These are phyloP conservation scores for Zelleria hepariella DNA, from an alignment of 2,888 invertebrate genomes.

Conservation along the genomic window DNA sequence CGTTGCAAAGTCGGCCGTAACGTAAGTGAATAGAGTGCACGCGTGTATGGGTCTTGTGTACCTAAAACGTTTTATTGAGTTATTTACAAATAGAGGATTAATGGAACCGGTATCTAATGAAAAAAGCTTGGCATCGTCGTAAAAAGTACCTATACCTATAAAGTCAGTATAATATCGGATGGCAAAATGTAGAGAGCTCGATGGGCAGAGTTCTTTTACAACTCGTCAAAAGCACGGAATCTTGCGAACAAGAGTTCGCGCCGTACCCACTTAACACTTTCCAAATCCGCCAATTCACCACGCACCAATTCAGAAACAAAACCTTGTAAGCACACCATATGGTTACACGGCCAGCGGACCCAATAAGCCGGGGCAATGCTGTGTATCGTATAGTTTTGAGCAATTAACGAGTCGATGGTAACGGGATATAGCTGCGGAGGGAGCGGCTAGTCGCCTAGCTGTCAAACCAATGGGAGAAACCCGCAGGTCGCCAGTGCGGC, in stretches of 20 bases:
- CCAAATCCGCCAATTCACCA: neutral
- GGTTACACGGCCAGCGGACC: neutral
- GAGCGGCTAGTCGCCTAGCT: neutral
- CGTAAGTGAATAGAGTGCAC: too few relatives aligned
- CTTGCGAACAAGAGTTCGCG: neutral
- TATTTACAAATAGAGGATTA: too few relatives aligned
- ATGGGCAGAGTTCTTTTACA: too few relatives aligned
- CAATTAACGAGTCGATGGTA: neutral
- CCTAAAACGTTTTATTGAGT: too few relatives aligned
- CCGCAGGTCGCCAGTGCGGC: neutral
- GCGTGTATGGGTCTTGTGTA: too few relatives aligned
- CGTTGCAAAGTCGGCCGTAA: too few relatives aligned
- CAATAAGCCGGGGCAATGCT: neutral
- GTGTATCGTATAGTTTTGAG: conserved; percentile 30
- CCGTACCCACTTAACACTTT: neutral
- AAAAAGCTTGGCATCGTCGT: too few relatives aligned
- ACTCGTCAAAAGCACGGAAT: too few relatives aligned
- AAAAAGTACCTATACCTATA: too few relatives aligned
- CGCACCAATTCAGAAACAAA: neutral
- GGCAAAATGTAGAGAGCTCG: too few relatives aligned
- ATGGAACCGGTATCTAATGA: too few relatives aligned
- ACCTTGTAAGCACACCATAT: neutral
- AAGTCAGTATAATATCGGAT: too few relatives aligned
- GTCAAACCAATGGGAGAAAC: neutral
- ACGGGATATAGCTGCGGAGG: neutral